Base-by-base conservation (phyloP, 2,113 vertebrate species). In the Strigops habroptila region DNA sequence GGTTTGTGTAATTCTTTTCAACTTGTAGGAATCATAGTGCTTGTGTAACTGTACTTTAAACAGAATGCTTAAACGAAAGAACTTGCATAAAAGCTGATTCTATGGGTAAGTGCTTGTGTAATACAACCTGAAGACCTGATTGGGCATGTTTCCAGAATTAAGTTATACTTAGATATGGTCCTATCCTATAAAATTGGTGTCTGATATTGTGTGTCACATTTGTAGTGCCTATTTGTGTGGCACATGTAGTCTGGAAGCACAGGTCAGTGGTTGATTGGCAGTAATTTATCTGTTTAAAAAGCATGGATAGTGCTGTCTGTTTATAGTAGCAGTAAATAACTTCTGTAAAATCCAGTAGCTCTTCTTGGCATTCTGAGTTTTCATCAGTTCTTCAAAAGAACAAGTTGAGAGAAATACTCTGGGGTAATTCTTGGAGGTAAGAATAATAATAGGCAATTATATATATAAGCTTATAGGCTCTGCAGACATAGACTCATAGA, bases 151-250 rank as follows among this genome's bases (percentile, higher is more conserved):
- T 52, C 68, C 43, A 67, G 51, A 51, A 33, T n/a, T 64, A 60
- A 81, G 25, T 80, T 86, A 15, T 10, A 15, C 30, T 76, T 76
- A 25, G 18, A 60, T 76, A 37, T 30, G 53, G 35, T 51, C 7
- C 24, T 82, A 0, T 49, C 39, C 68, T 65, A 25, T 24, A 51
- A 64, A 91, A 76, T 21, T 28, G 5, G 8, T 33, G 33, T 60
- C 51, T 41, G 9, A 31, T 46, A 30, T 1, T 67, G 4, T 65
- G 10, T 67, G 43, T 71, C n/a, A 49, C 10, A 6, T 37, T 71
- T 84, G n/a, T 9, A 67, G 5, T 5, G 3, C 48, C 78, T 84
- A 33, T 25, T 91, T 0, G 0, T 8, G 7, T 70, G 39, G 22
- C 46, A 86, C 3, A 51, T 68, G 10, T 2, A 48, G 14, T 77